Conservation (phyloP, 2,888 invertebrate genomes). For the Cosmorhoe ocellata region DNA sequence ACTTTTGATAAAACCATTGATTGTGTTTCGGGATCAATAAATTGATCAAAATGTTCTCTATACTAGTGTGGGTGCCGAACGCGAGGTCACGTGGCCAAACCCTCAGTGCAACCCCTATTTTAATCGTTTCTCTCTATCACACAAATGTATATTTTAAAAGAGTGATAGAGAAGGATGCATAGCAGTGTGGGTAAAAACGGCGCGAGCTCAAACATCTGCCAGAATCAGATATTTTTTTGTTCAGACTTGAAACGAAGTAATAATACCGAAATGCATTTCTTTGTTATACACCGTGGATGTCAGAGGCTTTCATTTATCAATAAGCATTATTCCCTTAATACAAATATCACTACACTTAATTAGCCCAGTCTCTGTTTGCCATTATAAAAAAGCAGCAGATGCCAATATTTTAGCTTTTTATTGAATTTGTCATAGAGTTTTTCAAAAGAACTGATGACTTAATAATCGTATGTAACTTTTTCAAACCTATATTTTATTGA, state of each 20-base stretch:
- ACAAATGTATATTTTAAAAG: slow-evolving; percentile 13
- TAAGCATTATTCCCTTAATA: too few relatives aligned
- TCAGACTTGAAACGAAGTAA: slow-evolving; percentile 46
- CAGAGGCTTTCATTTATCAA: not conserved
- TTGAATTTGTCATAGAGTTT: too few relatives aligned
- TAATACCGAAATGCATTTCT: slow-evolving; percentile 17
- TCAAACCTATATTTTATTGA: too few relatives aligned
- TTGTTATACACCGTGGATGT: not conserved
- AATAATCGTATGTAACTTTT: too few relatives aligned
- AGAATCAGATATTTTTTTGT: slow-evolving; percentile 64
- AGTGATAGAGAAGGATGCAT: slow-evolving; percentile 38
- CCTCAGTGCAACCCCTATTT: slow-evolving; percentile 71
- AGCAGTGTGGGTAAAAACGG: slow-evolving; percentile 52
- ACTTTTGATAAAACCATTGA: slow-evolving; percentile 50
- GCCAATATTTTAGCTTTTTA: too few relatives aligned
- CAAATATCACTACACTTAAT: too few relatives aligned
- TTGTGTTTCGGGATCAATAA: slow-evolving; percentile 68
- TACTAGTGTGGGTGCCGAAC: slow-evolving; percentile 54
- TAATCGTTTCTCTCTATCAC: slow-evolving; percentile 45
- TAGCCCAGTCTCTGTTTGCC: too few relatives aligned
- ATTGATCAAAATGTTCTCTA: slow-evolving; percentile 62
- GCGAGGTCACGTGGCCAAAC: slow-evolving; percentile 69
- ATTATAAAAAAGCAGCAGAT: too few relatives aligned
- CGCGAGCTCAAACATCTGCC: slow-evolving; percentile 77
- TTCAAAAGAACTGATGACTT: too few relatives aligned